Evolutionary conservation across 2,113 vertebrate genomes (phyloP), one percentile per base, ranked within the genome.

Genomic region (Oryzias javanicus): DNA sequence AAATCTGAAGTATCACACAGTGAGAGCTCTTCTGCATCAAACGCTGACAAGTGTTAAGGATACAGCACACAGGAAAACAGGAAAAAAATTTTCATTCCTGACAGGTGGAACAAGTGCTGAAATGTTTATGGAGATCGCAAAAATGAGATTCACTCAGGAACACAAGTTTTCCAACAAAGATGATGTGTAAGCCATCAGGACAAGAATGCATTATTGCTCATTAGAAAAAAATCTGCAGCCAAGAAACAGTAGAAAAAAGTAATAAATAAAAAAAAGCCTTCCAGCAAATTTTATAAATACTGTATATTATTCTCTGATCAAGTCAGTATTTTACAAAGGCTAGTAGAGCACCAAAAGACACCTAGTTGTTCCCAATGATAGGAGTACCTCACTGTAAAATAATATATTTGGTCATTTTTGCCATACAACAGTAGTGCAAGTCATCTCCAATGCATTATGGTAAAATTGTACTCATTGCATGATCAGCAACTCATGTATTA

Each of bases 41-140:
- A 50, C 42, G 44, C 47, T 81, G 80, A 81, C 73, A 81, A 70
- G 64, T 66, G 72, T 81, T 79, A 84, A 88, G 84, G 75, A 73
- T 65, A 49, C 22, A 6, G 41, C 58, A 44, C 73, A 67, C 77
- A 50, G 60, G 75, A 71, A 72, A 52, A 49, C 3, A 42, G 44
- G 17, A 48, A 53, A 79, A n/a, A 66, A 6, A 13, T 47, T 74
- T 41, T 64, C 66, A 67, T 72, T 50, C 6, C 24, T 82, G 80
- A 85, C 79, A 83, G 75, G 68, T 48, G 56, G 53, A 48, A 72
- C 79, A 82, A 49, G 45, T 72, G 71, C 76, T 79, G 74, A 81
- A 79, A 64, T 80, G 60, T 79, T 76, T 81, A 67, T 61, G 35
- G 69, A 65, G 65, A 70, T 67, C 54, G 42, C 49, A 14, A 19